These are phyloP conservation scores for Bugula neritina DNA, from an alignment of 2,888 invertebrate genomes.

Conservation along the genomic window DNA sequence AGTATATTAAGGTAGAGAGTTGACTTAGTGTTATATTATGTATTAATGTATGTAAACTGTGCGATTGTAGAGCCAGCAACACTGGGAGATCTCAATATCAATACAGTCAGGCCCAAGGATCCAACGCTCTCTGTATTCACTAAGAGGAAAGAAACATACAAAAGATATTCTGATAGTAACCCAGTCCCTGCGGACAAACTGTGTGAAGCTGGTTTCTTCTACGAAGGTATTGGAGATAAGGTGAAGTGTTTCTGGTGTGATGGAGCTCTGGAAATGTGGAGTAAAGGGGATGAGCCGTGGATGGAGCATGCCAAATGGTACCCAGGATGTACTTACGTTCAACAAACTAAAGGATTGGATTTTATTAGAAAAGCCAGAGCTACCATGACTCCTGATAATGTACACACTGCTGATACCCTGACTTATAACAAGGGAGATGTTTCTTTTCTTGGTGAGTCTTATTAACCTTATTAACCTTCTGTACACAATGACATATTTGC, in stretches of 20 bases:
- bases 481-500: too few relatives aligned
- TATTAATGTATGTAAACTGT: not conserved
- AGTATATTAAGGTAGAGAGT: too few relatives aligned
- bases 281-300: not conserved
- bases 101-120: slow-evolving; percentile 5
- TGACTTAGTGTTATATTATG: too few relatives aligned
- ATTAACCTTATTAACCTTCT: too few relatives aligned
- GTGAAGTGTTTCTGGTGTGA: slow-evolving; percentile 20
- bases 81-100: slow-evolving; percentile 5
- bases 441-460: slow-evolving; percentile 24
- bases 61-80: not conserved
- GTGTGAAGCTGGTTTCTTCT: slow-evolving; percentile 18
- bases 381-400: slow-evolving; percentile 3
- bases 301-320: slow-evolving; percentile 21
- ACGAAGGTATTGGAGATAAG: slow-evolving; percentile 14
- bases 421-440: slow-evolving; percentile 19
- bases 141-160: slow-evolving; percentile 17
- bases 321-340: slow-evolving; percentile 21
- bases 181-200: not conserved
- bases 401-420: not conserved
- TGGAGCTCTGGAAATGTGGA: not conserved
- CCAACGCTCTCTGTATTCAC: slow-evolving; percentile 4
- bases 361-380: not conserved
- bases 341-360: slow-evolving; percentile 20
- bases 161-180: slow-evolving; percentile 5